Conservation (phyloP, 2,113 vertebrate species). For the Oreochromis aureus region DNA sequence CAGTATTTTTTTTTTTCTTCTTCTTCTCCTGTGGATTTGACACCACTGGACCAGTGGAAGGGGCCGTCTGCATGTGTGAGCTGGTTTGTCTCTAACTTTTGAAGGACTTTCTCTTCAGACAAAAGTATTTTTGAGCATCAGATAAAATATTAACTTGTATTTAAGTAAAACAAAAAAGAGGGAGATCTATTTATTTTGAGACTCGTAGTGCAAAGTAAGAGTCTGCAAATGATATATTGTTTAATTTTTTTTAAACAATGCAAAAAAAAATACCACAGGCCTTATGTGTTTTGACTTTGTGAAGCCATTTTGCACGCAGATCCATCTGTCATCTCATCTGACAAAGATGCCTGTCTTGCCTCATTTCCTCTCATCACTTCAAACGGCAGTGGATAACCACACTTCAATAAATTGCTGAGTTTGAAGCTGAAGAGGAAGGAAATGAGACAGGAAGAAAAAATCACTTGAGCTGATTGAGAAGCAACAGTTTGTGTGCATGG, state of each 20-base stretch:
- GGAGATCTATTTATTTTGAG: conserved; percentile 75
- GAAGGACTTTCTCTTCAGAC: conserved; percentile 55
- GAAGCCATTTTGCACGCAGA: conserved; percentile 73
- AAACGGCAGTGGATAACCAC: neutral
- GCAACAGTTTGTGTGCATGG: conserved; percentile 41
- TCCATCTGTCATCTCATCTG: conserved; percentile 37
- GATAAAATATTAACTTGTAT: conserved; percentile 71
- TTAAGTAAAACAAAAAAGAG: conserved; percentile 64
- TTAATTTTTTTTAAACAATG: conserved; percentile 79
- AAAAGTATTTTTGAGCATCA: conserved; percentile 67
- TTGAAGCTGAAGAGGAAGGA: conserved; percentile 16
- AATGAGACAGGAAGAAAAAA: conserved; percentile 6
- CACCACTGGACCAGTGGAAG: conserved; percentile 41
- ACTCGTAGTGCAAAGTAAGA: conserved; percentile 50
- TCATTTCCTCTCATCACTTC: conserved; percentile 24
- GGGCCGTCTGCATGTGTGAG: conserved; percentile 52
- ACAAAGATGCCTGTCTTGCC: conserved; percentile 11
- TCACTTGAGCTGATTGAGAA: conserved; percentile 17
- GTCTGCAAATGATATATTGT: conserved; percentile 65
- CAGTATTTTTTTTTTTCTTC: neutral
- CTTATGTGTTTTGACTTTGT: conserved; percentile 72
- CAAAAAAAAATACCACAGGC: conserved; percentile 72
- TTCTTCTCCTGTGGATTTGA: conserved; percentile 28
- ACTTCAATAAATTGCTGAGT: neutral
- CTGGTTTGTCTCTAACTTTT: conserved; percentile 45